Base-by-base conservation (phyloP, 2,888 invertebrate species). In the Frankliniella intonsa region DNA sequence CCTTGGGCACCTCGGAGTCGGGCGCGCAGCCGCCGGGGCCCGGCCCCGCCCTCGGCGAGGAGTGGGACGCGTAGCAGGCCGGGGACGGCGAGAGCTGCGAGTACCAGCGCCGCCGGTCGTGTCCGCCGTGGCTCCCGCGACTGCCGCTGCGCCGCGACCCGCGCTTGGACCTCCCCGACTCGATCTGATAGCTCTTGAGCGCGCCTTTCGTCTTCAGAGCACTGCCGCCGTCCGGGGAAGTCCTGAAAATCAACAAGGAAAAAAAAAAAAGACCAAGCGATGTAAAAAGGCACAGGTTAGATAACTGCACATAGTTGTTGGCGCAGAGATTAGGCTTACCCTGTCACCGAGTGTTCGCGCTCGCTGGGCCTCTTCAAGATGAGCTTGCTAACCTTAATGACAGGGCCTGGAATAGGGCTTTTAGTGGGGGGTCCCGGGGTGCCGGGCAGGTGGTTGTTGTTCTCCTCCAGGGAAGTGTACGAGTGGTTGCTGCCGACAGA, bases 1-100 rank as follows among this genome's bases (percentile, higher is more conserved):
- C 69, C 69, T 76, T 76, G 69, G 69, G 69, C 25, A 76, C 69
- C 69, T 76, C 69, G 38, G 38, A 38, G 38, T 38, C 38, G 38
- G 5, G 38, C 38, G 3, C 38, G 38, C 3, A 3, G 11, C 69
- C 69, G 25, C 22, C 69, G n/a, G 22, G 11, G 22, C 69, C 69
- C 69, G 69, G 22, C 25, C 69, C 69, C 25, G 69, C 25, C 69
- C 69, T 25, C 69, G 69, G 69, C 22, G 69, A 76, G 10, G 22
- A 10, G 25, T 12, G 22, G 3, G 69, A 22, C 69, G 69, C 25
- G 22, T 22, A 25, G 69, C 22, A 17, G 62, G 62, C 11, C 22
- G 69, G 12, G 69, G 69, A 22, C 8, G 69, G 25, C 22, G 69
- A 76, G 22, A 76, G 69, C 22, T 76, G 69, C 25, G 69, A 76